Evolutionary conservation across 2,797 vertebrate species (phyloP), one percentile per base, ranked within the genome.

Genomic region (Clarias fuscus): DNA sequence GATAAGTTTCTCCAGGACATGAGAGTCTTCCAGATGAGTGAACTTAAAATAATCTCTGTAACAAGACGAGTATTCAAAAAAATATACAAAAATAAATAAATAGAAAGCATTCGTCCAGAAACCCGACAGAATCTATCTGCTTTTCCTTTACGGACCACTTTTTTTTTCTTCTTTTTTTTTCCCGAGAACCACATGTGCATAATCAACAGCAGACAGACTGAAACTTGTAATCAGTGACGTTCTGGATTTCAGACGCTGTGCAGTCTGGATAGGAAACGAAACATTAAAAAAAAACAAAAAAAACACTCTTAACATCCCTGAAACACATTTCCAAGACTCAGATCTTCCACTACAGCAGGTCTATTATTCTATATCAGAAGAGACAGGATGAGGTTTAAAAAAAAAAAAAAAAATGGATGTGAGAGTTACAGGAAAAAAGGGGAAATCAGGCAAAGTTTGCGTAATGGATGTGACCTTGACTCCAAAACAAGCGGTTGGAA

Each of bases 221-320:
- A 79, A 85, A 73, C 59, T 33, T 14, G 14, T 40, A 89, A 84
- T 88, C 73, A 87, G 24, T 7, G 37, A 82, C 61, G 37, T 85
- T 62, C 53, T 78, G 80, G 22, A 76, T 27, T 64, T 62, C 71
- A 56, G 59, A 75, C 20, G 20, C 64, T 64, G 48, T 64, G 70
- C 53, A 68, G 68, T 84, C 84, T 84, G 84, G 78, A 82, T 48
- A 86, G 86, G 86, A 86, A 81, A 59, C 27, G 33, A 72, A 86
- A 43, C 20, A 59, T 56, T 14, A 58, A 68, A 89, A 76, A 70
- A 61, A 78, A 43, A 62, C n/a, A n/a, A 48, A 48, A 48, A 48
- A 48, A 43, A 22, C 2, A 3, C 48, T 5, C 33, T 22, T 33
- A 79, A 72, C 65, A 70, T 56, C 40, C n/a, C 33, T 59, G 22